Conservation (phyloP, 2,113 vertebrate genomes). For the Leucosticte australis region DNA sequence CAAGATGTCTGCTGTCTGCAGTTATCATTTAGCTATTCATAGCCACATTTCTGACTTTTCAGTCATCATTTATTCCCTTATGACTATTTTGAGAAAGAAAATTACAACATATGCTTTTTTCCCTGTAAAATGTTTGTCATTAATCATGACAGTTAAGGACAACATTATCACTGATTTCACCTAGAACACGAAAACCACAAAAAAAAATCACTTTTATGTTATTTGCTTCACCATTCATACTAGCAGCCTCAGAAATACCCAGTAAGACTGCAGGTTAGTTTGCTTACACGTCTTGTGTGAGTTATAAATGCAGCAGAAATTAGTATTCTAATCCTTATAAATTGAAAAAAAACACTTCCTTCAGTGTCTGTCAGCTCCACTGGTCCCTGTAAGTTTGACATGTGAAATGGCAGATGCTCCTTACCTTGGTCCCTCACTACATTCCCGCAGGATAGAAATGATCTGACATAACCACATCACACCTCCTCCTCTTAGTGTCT, state of each 20-base stretch:
- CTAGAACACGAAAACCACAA: background rate
- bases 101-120: background rate
- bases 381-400: background rate
- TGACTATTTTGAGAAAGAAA: background rate
- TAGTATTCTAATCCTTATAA: background rate
- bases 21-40: background rate
- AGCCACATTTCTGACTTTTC: background rate
- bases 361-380: background rate
- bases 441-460: background rate
- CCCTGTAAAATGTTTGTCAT: background rate
- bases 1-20: background rate
- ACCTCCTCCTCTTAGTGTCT: background rate
- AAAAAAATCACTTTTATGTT: background rate
- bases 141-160: background rate
- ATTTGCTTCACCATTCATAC: background rate
- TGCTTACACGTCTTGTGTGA: background rate
- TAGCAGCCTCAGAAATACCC: background rate
- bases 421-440: background rate
- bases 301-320: background rate
- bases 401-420: background rate
- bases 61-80: background rate
- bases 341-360: background rate
- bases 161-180: background rate
- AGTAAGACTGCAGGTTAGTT: background rate
- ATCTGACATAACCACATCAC: background rate